phyloP scores from a whole-genome alignment of 1,140 invertebrate species.

The Drosophila obscura region DNA sequence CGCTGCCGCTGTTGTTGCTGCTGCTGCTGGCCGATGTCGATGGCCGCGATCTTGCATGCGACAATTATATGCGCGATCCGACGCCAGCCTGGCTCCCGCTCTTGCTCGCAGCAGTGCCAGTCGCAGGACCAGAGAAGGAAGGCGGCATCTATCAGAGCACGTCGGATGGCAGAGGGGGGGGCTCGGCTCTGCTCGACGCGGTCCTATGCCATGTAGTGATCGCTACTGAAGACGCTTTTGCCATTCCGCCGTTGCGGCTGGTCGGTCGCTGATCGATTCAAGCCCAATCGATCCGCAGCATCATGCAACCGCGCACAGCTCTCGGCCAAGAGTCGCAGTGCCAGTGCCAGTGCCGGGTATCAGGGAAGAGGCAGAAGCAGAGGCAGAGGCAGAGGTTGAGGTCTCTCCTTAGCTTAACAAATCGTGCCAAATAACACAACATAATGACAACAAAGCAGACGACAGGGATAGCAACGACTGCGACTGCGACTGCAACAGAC shows the following conservation, averaged over 20 bases:
- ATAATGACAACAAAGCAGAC: slow-evolving; percentile 81
- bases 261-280: slow-evolving; percentile 75
- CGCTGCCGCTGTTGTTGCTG: background rate
- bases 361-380: background rate
- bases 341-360: slow-evolving; percentile 18
- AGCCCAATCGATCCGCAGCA: slow-evolving; percentile 77
- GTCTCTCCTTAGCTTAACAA: slow-evolving; percentile 73
- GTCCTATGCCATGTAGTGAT: slow-evolving; percentile 35
- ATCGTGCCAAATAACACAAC: slow-evolving; percentile 83
- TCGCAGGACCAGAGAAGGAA: background rate
- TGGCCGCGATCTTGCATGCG: slow-evolving; percentile 78
- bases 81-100: slow-evolving; percentile 75
- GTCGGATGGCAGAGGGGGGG: background rate
- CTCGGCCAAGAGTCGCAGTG: background rate
- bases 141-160: slow-evolving; percentile 38
- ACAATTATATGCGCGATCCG: slow-evolving; percentile 73
- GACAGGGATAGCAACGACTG: slow-evolving; percentile 53
- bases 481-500: slow-evolving; percentile 25
- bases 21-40: slow-evolving; percentile 34
- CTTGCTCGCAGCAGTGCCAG: slow-evolving; percentile 29
- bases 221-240: slow-evolving; percentile 57
- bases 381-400: background rate
- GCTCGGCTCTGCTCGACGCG: background rate
- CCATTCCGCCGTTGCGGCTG: slow-evolving; percentile 50
- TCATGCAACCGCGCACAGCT: slow-evolving; percentile 83